Evolutionary conservation across 2,113 vertebrate species (phyloP), one percentile per base, ranked within the genome.

Genomic region (Sinocyclocheilus maitianheensis): DNA sequence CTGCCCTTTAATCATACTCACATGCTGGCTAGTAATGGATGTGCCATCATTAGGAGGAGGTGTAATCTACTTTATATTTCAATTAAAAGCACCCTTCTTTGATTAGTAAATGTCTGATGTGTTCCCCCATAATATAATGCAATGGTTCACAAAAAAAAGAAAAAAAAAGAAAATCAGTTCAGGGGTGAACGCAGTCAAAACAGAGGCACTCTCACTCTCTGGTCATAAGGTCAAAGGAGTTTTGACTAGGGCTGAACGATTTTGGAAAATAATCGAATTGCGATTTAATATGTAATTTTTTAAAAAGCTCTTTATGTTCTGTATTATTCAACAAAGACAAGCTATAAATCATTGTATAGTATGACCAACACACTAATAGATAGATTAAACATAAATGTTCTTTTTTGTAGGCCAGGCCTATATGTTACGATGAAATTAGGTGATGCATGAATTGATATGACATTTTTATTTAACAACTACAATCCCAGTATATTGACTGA

Each of bases 31-130:
- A 53, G 55, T 77, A 77, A 43, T 65, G 18, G 55, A 46, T 53
- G 58, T 40, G 62, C 30, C 26, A 58, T 67, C 77, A 81, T 77
- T 79, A 71, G 74, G 43, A 74, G 24, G 51, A 58, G 34, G 75
- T 24, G 55, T 69, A 72, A 77, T 77, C 75, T 89, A 69, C 71
- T 86, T 90, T 87, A 85, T 90, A 90, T 92, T 93, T 91, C 88
- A 93, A 91, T 94, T 94, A 93, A 94, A 93, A 92, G 92, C 90
- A 90, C 84, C 74, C 79, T 86, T 90, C 93, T 94, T 94, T 93
- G 93, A 94, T 93, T 93, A 94, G 92, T 89, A 89, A 90, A 89
- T 91, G 90, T 90, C 91, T 93, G 92, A 93, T 92, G 90, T 91
- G 90, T 91, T 87, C 90, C 84, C 88, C 92, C 86, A 90, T 91